These are phyloP conservation scores for Semnornis frantzii DNA, from an alignment of 2,113 vertebrate genomes.

Conservation along the genomic window DNA sequence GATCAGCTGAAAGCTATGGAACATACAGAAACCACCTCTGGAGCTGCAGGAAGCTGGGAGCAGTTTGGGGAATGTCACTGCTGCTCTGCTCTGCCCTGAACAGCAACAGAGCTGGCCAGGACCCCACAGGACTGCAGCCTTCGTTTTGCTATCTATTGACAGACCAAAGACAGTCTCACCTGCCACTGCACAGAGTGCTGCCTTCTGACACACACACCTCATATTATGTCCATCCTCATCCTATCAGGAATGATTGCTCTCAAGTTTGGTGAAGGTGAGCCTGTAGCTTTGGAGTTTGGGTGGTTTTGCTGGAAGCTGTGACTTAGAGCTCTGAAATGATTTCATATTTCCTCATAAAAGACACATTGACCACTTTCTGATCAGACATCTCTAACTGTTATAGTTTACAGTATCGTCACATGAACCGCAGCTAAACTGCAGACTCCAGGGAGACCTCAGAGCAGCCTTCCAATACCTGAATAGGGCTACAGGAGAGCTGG, in stretches of 20 bases:
- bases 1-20: constrained; percentile 1
- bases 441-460: too few relatives aligned
- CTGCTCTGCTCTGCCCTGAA: not conserved
- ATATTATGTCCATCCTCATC: not conserved
- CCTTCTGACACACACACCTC: not conserved
- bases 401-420: not conserved
- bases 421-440: not conserved
- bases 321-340: not conserved
- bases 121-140: not conserved
- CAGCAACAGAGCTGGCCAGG: not conserved
- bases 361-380: not conserved
- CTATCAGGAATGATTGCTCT: not conserved
- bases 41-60: not conserved
- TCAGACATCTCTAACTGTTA: not conserved
- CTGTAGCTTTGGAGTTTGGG: not conserved
- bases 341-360: not conserved
- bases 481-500: too few relatives aligned
- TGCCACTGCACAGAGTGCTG: not conserved
- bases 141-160: not conserved
- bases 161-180: not conserved
- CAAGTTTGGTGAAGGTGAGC: not conserved
- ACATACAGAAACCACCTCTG: not conserved
- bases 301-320: not conserved
- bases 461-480: too few relatives aligned
- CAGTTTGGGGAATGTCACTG: not conserved